Percentiles rank a stretch among this genome's conserved stretches.
phyloP scores from a whole-genome alignment of 2,797 vertebrate genomes.

The Xenentodon cancila region DNA sequence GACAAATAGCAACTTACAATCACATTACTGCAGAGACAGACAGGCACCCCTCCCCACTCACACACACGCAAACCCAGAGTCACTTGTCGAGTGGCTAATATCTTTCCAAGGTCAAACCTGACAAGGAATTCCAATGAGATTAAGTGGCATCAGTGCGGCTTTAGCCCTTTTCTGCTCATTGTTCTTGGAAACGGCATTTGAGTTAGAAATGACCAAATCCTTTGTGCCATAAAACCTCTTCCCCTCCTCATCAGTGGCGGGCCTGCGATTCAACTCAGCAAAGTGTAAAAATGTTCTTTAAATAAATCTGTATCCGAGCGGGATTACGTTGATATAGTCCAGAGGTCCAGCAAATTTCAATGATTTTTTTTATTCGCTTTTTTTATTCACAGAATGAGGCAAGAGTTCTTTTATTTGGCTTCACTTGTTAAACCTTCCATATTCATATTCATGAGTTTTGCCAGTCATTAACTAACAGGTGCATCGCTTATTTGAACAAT shows the following conservation, averaged over 20 bases:
- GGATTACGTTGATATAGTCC: not conserved
- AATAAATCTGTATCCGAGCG: slow-evolving; percentile 5
- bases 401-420: slow-evolving; percentile 5
- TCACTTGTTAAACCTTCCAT: not conserved
- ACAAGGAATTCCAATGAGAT: slow-evolving; percentile 85
- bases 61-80: slow-evolving; percentile 41
- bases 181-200: slow-evolving; percentile 77
- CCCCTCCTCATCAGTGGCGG: slow-evolving; percentile 24
- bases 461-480: no score
- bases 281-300: slow-evolving; percentile 13
- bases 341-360: not conserved
- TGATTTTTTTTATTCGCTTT: no score
- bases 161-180: slow-evolving; percentile 81
- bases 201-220: slow-evolving; percentile 62
- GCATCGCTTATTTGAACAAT: no score
- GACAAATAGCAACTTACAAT: slow-evolving; percentile 15
- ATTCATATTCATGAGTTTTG: slow-evolving; percentile 1
- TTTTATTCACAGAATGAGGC: not conserved
- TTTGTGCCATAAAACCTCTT: slow-evolving; percentile 52
- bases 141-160: slow-evolving; percentile 80
- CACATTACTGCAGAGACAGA: slow-evolving; percentile 31
- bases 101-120: slow-evolving; percentile 80
- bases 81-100: slow-evolving; percentile 76
- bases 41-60: slow-evolving; percentile 25
- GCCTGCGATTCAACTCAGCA: slow-evolving; percentile 13